Evolutionary conservation across 1,140 invertebrate genomes (phyloP).

Genomic region (Drosophila willistoni): DNA sequence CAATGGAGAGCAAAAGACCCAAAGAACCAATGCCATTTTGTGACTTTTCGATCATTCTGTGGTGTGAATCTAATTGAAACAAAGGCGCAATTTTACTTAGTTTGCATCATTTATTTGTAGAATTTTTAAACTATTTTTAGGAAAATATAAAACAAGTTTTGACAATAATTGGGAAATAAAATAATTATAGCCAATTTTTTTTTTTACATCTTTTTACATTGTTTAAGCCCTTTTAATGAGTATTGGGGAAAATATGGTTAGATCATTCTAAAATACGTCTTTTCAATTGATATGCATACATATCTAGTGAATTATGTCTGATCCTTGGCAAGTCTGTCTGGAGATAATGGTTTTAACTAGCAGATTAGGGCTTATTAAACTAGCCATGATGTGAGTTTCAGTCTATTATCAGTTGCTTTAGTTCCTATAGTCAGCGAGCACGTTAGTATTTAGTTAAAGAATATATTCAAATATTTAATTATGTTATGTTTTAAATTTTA

Average conservation of each 20-base stretch:
- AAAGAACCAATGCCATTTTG: not conserved
- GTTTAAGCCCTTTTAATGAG: not conserved
- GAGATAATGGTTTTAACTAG: not conserved
- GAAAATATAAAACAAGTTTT: conserved; percentile 14
- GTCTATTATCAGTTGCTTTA: not conserved
- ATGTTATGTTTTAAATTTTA: too few relatives aligned
- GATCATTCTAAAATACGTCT: not conserved
- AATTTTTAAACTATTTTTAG: too few relatives aligned
- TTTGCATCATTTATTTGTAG: too few relatives aligned
- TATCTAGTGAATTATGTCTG: not conserved
- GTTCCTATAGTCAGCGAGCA: too few relatives aligned
- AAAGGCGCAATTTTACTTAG: too few relatives aligned
- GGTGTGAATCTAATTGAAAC: too few relatives aligned
- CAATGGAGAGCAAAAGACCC: conserved; percentile 11
- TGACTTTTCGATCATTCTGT: not conserved
- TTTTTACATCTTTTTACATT: not conserved
- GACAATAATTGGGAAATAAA: conserved; percentile 17
- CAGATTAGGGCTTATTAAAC: not conserved
- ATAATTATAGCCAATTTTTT: not conserved
- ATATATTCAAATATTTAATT: too few relatives aligned
- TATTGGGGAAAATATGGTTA: not conserved
- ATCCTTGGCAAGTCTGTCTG: not conserved
- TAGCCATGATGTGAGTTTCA: not conserved
- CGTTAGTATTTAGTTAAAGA: too few relatives aligned
- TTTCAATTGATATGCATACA: not conserved